Base-by-base conservation (phyloP, 2,797 vertebrate genomes). In the Arvicola amphibius region DNA sequence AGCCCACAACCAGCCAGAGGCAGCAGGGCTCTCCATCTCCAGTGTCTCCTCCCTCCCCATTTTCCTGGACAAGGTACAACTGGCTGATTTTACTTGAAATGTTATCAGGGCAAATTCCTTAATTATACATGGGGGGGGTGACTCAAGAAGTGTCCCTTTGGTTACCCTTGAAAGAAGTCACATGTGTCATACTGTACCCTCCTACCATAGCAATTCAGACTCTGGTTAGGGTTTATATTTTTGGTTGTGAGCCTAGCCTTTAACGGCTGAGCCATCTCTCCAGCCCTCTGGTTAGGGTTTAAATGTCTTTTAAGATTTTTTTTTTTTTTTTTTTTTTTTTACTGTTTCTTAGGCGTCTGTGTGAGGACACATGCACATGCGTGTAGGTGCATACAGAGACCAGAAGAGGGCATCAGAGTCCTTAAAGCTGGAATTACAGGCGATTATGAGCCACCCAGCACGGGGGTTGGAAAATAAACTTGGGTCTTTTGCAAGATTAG, bases 41-140 rank as follows among this genome's bases (percentile, higher is more conserved):
- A 61, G 84, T 17, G 73, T 85, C 29, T 37, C 40, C 29, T 46
- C 63, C 59, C 19, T 71, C 56, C 73, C 29, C 8, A 76, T 6
- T 86, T 74, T 56, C 77, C 76, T 34, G 10, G 59, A 40, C 51
- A 85, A 95, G 46, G 61, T 11, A 91, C 29, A 53, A 43, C 13
- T 37, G 43, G 59, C 5, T 40, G 11, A 79, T 84, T 48, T 88
- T 91, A 67, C 56, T 73, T 94, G 43, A 94, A 40, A 19, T 63
- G 40, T 0, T 92, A 85, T 81, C 23, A 93, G 63, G 27, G 48
- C 14, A 94, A 80, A 95, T 73, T 65, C 56, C 85, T 88, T 91
- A 79, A 88, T 87, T 56, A 2, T 32, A 79, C 11, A 51, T 34
- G 46, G 19, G 4, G 14, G 4, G 8, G 13, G 65, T 1, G 5